phyloP scores from a whole-genome alignment of 2,113 vertebrate genomes.

The Telmatochromis sp. region DNA sequence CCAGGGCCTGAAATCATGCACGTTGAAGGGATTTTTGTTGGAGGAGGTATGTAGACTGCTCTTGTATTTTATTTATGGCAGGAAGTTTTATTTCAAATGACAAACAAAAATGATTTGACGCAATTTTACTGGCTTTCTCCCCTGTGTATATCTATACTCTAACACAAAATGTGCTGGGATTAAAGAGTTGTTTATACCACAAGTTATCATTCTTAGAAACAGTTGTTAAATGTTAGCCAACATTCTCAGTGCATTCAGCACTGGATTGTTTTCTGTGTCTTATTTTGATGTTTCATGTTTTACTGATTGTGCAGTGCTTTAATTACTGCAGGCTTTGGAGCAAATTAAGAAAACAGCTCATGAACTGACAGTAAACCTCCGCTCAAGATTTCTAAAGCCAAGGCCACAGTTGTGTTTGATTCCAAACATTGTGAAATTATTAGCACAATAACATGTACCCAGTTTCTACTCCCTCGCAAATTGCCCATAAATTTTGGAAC shows the following conservation, averaged over 20 bases:
- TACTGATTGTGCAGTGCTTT: background rate
- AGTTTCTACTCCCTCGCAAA: background rate
- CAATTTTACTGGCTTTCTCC: background rate
- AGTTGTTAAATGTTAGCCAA: background rate
- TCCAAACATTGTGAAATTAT: background rate
- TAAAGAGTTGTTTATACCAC: background rate
- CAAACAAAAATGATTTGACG: background rate
- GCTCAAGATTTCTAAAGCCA: background rate
- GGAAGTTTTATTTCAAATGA: background rate
- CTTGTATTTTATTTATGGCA: background rate
- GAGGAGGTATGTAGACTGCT: background rate
- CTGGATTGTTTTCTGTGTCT: background rate
- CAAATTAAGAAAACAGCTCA: background rate
- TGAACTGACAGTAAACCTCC: background rate
- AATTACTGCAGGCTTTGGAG: background rate
- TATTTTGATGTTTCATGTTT: background rate
- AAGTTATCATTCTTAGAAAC: background rate
- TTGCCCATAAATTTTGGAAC: background rate
- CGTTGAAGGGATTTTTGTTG: background rate
- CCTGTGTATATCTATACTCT: background rate
- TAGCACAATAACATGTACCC: background rate
- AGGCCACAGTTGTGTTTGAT: background rate
- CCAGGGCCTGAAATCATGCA: background rate
- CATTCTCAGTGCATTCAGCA: background rate
- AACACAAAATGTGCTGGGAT: background rate